These are phyloP conservation scores for Cardiocondyla obscurior DNA, from an alignment of 1,140 invertebrate genomes.

Conservation along the genomic window DNA sequence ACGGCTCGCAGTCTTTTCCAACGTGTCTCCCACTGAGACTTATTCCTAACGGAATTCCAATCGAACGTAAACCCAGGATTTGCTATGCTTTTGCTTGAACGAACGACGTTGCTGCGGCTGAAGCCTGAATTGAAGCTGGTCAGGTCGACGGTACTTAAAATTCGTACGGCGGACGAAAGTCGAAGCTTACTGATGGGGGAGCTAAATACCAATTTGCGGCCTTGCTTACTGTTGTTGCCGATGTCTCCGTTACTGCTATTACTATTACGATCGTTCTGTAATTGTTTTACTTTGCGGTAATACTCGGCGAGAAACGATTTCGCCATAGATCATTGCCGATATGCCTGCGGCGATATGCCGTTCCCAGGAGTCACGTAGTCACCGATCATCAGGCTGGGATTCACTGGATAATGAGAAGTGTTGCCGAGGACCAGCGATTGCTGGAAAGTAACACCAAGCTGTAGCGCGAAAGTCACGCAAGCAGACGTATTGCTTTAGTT, in stretches of 20 bases:
- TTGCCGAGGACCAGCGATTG: constrained; percentile 87
- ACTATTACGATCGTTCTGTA: constrained; percentile 58
- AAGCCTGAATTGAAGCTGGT: constrained; percentile 51
- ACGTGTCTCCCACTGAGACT: constrained; percentile 71
- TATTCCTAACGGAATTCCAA: constrained; percentile 65
- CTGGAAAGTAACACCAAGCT: constrained; percentile 84
- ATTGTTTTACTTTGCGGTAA: constrained; percentile 72
- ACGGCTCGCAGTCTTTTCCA: constrained; percentile 75
- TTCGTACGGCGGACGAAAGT: constrained; percentile 74
- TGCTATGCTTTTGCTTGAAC: constrained; percentile 39
- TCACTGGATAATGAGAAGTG: constrained; percentile 88
- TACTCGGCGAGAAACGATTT: constrained; percentile 72
- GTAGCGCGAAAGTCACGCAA: constrained; percentile 82
- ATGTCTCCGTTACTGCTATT: constrained; percentile 41
- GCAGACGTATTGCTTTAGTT: constrained; percentile 80
- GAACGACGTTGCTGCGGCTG: constrained; percentile 40
- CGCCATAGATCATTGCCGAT: constrained; percentile 82
- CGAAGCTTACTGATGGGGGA: constrained; percentile 76
- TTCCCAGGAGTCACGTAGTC: constrained; percentile 88
- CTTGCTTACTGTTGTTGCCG: constrained; percentile 71
- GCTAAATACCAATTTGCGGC: constrained; percentile 76
- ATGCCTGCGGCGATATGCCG: constrained; percentile 83
- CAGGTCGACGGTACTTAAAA: constrained; percentile 69
- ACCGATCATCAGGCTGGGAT: constrained; percentile 91
- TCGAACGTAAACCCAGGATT: constrained; percentile 60